phyloP scores from a whole-genome alignment of 2,113 vertebrate species.

The Nerophis ophidion region DNA sequence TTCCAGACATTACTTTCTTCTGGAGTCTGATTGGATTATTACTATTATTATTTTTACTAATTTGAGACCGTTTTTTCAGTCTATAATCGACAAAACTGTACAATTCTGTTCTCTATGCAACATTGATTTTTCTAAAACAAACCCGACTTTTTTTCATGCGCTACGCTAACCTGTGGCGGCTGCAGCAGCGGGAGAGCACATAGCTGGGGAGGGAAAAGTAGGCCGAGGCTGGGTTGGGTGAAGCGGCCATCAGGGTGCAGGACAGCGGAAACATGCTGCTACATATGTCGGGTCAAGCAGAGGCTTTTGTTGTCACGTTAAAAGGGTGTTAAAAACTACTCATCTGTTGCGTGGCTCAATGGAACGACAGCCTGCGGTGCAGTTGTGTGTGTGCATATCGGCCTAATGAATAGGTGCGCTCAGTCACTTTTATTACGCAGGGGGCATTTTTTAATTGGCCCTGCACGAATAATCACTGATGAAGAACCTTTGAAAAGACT shows the following conservation, averaged over 20 bases:
- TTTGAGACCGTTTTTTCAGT: too few species aligned
- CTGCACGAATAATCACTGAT: slow-evolving; percentile 22
- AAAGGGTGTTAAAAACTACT: slow-evolving; percentile 85
- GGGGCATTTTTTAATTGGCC: slow-evolving; percentile 85
- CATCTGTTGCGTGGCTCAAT: slow-evolving; percentile 74
- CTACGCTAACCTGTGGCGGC: too few species aligned
- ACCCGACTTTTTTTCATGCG: too few species aligned
- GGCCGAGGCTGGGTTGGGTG: too few species aligned
- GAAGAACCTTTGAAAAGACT: too few species aligned
- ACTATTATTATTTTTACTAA: too few species aligned
- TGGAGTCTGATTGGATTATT: not conserved
- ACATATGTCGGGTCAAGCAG: slow-evolving; percentile 90
- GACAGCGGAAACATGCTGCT: slow-evolving; percentile 79
- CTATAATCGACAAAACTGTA: too few species aligned
- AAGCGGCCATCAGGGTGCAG: slow-evolving; percentile 58
- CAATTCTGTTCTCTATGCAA: too few species aligned
- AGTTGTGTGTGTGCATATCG: slow-evolving; percentile 68
- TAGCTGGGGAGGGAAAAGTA: too few species aligned
- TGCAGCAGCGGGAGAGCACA: too few species aligned
- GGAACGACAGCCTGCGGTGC: slow-evolving; percentile 70
- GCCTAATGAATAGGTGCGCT: slow-evolving; percentile 81
- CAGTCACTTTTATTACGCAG: slow-evolving; percentile 82
- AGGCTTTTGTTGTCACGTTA: slow-evolving; percentile 79
- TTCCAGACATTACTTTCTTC: not conserved
- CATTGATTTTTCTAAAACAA: too few species aligned